These are phyloP conservation scores for Bolinopsis microptera DNA, from an alignment of 37 sponge, comb jelly and placozoan species.

Conservation along the genomic window DNA sequence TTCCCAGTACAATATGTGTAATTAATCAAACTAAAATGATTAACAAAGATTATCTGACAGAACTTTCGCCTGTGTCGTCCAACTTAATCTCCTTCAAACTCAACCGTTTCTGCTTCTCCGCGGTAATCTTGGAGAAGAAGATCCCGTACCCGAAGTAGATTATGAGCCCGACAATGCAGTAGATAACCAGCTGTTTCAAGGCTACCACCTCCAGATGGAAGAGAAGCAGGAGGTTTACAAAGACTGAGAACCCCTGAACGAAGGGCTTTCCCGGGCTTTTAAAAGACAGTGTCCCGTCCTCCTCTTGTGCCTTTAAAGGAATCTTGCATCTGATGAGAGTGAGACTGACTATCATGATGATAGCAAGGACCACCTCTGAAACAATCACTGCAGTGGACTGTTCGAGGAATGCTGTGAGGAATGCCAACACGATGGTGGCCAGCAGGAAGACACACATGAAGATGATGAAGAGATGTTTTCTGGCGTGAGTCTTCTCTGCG, in stretches of 20 bases:
- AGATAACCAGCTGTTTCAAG: not conserved
- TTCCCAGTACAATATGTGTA: too few species aligned
- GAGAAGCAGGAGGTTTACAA: not conserved
- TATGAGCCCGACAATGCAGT: not conserved
- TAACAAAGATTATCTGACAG: too few species aligned
- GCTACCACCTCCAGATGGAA: constrained; percentile 17
- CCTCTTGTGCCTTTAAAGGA: not conserved
- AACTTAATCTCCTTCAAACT: too few species aligned
- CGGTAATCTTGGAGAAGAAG: constrained; percentile 33
- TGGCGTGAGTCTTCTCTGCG: not conserved
- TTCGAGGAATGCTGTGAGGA: not conserved
- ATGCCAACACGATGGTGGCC: not conserved
- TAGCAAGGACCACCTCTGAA: not conserved
- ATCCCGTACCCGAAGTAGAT: constrained; percentile 44
- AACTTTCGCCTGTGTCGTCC: too few species aligned
- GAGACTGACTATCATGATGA: not conserved
- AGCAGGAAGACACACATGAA: not conserved
- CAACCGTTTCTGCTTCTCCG: not conserved
- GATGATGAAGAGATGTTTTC: not conserved
- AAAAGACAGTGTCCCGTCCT: not conserved
- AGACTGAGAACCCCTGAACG: constrained; percentile 17
- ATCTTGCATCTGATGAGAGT: not conserved
- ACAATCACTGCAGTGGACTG: not conserved
- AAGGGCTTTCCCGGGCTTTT: constrained; percentile 16
- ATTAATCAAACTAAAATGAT: too few species aligned